These are phyloP conservation scores for Malurus melanocephalus DNA, from an alignment of 2,113 vertebrate genomes.

Conservation along the genomic window DNA sequence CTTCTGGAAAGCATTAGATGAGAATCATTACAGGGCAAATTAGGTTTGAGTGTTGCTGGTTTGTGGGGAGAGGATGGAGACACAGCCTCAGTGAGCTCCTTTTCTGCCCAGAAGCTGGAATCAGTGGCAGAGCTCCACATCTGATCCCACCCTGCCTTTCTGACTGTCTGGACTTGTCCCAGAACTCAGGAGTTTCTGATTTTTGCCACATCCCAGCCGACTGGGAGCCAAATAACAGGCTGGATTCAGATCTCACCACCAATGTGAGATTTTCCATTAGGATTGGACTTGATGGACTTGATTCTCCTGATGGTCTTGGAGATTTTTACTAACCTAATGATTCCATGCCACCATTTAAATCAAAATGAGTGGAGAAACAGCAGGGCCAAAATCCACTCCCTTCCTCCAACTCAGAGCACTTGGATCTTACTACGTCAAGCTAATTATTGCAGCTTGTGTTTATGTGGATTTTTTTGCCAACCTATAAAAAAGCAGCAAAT, in stretches of 20 bases:
- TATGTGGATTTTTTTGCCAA: background rate
- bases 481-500: background rate
- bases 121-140: background rate
- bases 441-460: constrained; percentile 24
- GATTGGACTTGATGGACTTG: background rate
- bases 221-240: background rate
- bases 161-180: background rate
- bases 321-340: background rate
- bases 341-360: background rate
- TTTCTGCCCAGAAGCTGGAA: accelerated
- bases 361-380: background rate
- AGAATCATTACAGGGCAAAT: background rate
- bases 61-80: background rate
- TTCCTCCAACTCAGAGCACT: background rate
- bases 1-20: background rate
- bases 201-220: background rate
- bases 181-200: background rate
- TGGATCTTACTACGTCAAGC: background rate
- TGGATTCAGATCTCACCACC: background rate
- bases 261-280: background rate
- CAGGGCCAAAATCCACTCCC: background rate
- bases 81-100: background rate
- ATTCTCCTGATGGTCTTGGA: background rate
- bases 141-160: background rate
- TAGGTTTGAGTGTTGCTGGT: background rate